Conservation (phyloP, 2,888 invertebrate species). For the Nesidiocoris tenuis region DNA sequence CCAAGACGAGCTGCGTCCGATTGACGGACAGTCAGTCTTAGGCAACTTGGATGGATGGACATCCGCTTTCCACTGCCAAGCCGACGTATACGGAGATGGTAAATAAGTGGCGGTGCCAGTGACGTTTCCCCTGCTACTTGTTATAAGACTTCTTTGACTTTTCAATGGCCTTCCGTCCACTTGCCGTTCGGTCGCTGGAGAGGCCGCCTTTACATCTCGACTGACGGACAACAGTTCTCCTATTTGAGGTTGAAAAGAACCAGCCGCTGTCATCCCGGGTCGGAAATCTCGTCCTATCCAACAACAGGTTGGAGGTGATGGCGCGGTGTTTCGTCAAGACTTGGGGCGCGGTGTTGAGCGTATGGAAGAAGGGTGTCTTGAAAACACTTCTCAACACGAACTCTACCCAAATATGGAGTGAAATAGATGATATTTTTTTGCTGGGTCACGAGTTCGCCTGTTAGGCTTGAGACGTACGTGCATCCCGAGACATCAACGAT, state of each 20-base stretch:
- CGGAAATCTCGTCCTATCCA: not conserved
- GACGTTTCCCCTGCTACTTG: conserved; percentile 33
- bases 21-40: conserved; percentile 39
- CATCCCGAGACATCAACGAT: too few relatives aligned
- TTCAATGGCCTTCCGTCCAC: conserved; percentile 32
- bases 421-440: too few relatives aligned
- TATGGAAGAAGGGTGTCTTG: not conserved
- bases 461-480: too few relatives aligned
- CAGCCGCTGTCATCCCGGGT: not conserved
- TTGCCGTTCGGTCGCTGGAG: conserved; percentile 11
- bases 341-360: not conserved
- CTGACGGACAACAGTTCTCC: conserved; percentile 27
- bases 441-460: too few relatives aligned
- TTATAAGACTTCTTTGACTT: conserved; percentile 37
- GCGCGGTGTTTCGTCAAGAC: not conserved
- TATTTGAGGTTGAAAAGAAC: conserved; percentile 28
- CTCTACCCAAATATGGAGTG: too few relatives aligned
- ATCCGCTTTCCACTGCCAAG: conserved; percentile 30
- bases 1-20: conserved; percentile 13
- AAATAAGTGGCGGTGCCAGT: conserved; percentile 34
- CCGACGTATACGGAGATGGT: conserved; percentile 37
- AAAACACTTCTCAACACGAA: too few relatives aligned
- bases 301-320: not conserved
- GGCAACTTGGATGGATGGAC: conserved; percentile 34
- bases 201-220: not conserved